Conservation (phyloP, 2,888 invertebrate species). For the Strigamia transsilvanica region DNA sequence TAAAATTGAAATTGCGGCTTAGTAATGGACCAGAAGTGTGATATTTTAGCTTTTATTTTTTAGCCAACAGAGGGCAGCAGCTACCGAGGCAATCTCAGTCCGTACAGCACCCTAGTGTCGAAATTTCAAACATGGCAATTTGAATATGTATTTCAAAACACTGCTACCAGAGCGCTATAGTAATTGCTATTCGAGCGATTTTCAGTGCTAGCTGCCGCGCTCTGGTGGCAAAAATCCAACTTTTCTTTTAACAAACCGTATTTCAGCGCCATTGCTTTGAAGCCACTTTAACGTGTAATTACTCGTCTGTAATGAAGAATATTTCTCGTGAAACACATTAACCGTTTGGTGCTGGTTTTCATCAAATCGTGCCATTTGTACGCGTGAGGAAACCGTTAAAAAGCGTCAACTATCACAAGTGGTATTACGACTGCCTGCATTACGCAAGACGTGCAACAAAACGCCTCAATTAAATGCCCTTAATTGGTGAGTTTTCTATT, state of each 20-base stretch:
- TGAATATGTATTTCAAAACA: background rate
- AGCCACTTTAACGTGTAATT: slow-evolving; percentile 27
- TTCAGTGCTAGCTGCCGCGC: background rate
- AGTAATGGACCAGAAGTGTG: too few relatives aligned
- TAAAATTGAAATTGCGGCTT: too few relatives aligned
- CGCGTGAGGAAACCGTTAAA: background rate
- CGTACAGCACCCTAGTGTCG: background rate
- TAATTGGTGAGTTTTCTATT: slow-evolving; percentile 27
- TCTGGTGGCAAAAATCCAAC: background rate
- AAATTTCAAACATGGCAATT: background rate
- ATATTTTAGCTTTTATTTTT: background rate
- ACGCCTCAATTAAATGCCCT: background rate
- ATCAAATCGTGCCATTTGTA: slow-evolving; percentile 23
- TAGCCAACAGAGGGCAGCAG: background rate
- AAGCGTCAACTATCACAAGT: background rate
- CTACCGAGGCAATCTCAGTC: background rate
- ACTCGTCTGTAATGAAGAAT: slow-evolving; percentile 24
- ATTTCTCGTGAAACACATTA: slow-evolving; percentile 32
- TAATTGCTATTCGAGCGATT: background rate
- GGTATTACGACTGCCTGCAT: slow-evolving; percentile 19
- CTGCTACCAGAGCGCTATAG: background rate
- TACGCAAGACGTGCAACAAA: slow-evolving; percentile 26
- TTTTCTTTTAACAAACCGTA: background rate
- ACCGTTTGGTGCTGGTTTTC: slow-evolving; percentile 40
- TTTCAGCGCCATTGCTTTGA: background rate